Base-by-base conservation (phyloP, 2,888 invertebrate genomes). In the Ecliptopera silaceata region DNA sequence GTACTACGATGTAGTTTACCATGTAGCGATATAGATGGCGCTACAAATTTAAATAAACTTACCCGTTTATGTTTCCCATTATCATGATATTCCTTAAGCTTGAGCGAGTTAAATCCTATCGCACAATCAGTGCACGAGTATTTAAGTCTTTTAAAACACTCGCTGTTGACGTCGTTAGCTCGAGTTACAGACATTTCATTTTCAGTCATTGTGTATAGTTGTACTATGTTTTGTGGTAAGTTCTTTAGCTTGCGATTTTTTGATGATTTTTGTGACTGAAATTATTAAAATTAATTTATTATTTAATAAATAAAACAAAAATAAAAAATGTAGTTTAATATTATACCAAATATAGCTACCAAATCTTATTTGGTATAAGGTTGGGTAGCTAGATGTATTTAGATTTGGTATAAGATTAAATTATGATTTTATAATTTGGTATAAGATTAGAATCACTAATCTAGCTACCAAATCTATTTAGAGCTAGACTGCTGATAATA, bases 131-230 rank as follows among this genome's bases (percentile, higher is more conserved):
- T 56, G 22, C 89, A 90, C 8, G 76, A 82, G 50, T 80, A 77
- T 31, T 74, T 77, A 0, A 86, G 45, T 0, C 70, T 71, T 8
- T 57, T 56, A 42, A 90, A 89, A 51, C 77, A 79, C 6, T 71
- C 71, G 45, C 74, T 79, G 0, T 44, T 46, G 0, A 78, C 70
- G 10, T 90, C 89, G 2, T 66, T 64, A 0, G 56, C 55, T 2
- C 87, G 63, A 0, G 82, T 63, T 0, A 4, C 12, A 81, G 80
- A 82, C 90, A 90, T 88, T 17, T 88, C 84, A 1, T 79, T 68
- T 12, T 86, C 84, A 0, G 53, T 66, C 84, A 89, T 83, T 0
- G 76, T 80, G 63, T 78, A 74, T 1, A 86, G 38, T 13, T 83
- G 77, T 0, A 88, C 84, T 1, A 86, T 34, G 0, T 80, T 75